These are phyloP conservation scores for Galemys pyrenaicus DNA, from an alignment of 2,113 vertebrate genomes.

Conservation along the genomic window DNA sequence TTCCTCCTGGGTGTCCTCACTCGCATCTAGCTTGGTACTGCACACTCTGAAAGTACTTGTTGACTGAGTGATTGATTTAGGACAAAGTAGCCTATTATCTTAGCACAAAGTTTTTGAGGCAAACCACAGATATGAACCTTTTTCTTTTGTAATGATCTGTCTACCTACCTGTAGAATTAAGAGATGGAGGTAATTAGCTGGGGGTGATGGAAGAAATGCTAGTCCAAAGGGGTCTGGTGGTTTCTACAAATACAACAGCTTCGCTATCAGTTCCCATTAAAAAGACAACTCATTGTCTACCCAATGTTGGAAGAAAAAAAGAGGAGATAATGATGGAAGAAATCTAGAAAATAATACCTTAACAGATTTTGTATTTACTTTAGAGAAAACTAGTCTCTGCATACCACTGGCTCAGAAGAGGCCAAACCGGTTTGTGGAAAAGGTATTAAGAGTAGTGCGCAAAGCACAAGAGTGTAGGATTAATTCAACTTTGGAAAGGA, in stretches of 20 bases:
- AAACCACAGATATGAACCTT: not conserved
- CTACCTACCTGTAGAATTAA: not conserved
- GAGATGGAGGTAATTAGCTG: not conserved
- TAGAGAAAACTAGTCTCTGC: not conserved
- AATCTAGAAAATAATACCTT: not conserved
- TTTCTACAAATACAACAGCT: slow-evolving; percentile 3
- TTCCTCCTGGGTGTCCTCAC: not conserved
- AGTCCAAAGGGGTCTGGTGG: not conserved
- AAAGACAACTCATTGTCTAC: not conserved
- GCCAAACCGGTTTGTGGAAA: not conserved
- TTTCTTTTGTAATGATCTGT: not conserved
- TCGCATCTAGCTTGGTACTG: not conserved
- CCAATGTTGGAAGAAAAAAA: not conserved
- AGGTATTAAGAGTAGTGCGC: not conserved
- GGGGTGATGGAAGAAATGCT: not conserved
- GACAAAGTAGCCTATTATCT: not conserved
- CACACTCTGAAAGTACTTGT: not conserved
- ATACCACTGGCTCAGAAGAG: not conserved
- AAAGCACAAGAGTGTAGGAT: not conserved
- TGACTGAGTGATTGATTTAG: not conserved
- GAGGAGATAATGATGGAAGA: not conserved
- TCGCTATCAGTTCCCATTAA: not conserved
- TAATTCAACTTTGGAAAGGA: slow-evolving; percentile 43
- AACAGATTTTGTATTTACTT: not conserved
- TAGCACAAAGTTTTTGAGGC: not conserved